Evolutionary conservation across 2,113 vertebrate species (phyloP), one percentile per base, ranked within the genome.

Genomic region (Trochalopteron elliotii): DNA sequence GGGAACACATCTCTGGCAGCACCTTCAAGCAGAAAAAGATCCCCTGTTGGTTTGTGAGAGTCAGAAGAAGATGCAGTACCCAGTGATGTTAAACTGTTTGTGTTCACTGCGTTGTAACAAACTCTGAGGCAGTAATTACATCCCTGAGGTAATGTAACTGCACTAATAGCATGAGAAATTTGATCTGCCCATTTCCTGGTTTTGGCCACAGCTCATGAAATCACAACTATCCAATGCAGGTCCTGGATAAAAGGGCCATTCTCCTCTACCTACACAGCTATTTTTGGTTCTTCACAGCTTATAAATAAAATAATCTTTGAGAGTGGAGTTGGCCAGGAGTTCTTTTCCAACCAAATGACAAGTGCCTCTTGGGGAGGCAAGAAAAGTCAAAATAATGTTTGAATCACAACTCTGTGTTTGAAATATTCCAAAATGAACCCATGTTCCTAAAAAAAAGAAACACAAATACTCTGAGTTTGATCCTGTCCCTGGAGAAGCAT

Each of bases 131-230:
- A 94, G 37, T 95, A 95, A 92, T 95, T 93, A 30, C 72, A 57
- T 96, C 96, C 96, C 93, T 87, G 53, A 92, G 83, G 96, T 81
- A 90, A 50, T 69, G 87, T 60, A 96, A 82, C 82, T 83, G 64
- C 64, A 5, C 47, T 83, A 90, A 81, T 44, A 81, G 71, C 86
- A 81, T 21, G 88, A 84, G 92, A 94, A 97, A 96, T 87, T 64
- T 75, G 90, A 97, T 83, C 85, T 86, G 79, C 75, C 64, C 5
- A 0, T 88, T 93, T 88, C 94, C 92, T 93, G 92, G 21, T 74
- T 88, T 87, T 68, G 92, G 76, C 93, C 53, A 28, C 83, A 92
- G 94, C 86, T 92, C 60, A 1, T 93, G 92, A 96, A 92, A 86
- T 81, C 88, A 53, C 92, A 84, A 53, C 71, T 93, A 10, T 81